Base-by-base conservation (phyloP, 2,888 invertebrate species). In the Dryococelus australis region DNA sequence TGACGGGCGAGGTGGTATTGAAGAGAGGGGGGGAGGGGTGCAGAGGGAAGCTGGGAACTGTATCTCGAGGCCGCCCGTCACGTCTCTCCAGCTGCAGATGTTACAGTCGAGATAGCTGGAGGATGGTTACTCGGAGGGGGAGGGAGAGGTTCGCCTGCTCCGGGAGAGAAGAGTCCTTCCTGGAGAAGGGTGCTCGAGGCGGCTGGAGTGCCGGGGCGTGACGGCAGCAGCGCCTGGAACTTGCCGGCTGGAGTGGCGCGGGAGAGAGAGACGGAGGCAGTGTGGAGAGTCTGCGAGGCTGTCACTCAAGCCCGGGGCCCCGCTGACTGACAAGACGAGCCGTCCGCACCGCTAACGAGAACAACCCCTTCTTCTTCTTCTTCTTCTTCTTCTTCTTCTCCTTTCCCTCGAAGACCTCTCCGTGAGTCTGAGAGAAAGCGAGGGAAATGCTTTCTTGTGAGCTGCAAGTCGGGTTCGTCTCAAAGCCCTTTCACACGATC, bases 301-400 rank as follows among this genome's bases (percentile, higher is more conserved):
- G 65, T 65, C 65, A 65, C 65, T 65, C 65, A 65, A 16, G 9
- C 47, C 47, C 47, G 47, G n/a, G n/a, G 47, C 2, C 47, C 16
- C 20, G 65, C 65, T 65, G 65, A 65, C 65, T 65, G 65, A 65
- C 65, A 65, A 65, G 65, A 65, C 65, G 65, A n/a, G 65, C 65
- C 65, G 8, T 65, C 65, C 12, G 24, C 20, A 65, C 65, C 65
- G n/a, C 65, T 65, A n/a, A 65, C 65, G 65, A 65, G 65, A 65
- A n/a, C 65, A 20, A 8, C 65, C n/a, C 20, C 24, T 20, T 20
- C 65, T 24, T n/a, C 65, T 35, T 35, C 35, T 35, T 4, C 35
- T 35, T 35, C 35, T 35, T 35, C 35, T 20, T 20, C 65, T 24
- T n/a, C 65, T 35, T 35, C 35, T 35, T 4, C 35, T 35, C 4